These are phyloP conservation scores for Myotis davidii DNA, from an alignment of 2,113 vertebrate species.

Conservation along the genomic window DNA sequence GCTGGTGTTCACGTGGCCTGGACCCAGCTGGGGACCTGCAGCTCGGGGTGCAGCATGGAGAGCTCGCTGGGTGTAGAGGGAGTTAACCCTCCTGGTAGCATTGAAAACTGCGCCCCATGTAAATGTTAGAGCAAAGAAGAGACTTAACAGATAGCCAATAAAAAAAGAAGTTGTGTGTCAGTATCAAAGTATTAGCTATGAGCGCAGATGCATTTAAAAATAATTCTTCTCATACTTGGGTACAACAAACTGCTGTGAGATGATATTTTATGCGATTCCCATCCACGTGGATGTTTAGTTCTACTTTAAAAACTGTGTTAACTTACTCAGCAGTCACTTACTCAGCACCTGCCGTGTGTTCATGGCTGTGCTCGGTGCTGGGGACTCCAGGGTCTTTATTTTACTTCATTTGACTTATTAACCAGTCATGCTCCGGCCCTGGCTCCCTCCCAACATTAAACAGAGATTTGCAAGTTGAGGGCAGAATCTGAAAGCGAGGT, in stretches of 20 bases:
- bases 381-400: neutral
- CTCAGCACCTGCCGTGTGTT: neutral
- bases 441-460: too few species aligned
- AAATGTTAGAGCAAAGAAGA: neutral
- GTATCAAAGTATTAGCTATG: neutral
- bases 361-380: neutral
- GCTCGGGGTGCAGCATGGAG: too few species aligned
- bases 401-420: neutral
- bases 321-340: neutral
- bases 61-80: neutral
- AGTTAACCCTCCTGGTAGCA: neutral
- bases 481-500: too few species aligned
- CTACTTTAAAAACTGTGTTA: neutral
- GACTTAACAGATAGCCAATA: neutral
- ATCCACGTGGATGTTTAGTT: neutral
- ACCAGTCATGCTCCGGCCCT: neutral
- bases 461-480: too few species aligned
- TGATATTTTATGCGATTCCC: neutral
- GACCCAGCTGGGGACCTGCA: neutral
- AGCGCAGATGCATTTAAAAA: neutral
- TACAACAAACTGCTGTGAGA: neutral
- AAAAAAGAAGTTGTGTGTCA: neutral
- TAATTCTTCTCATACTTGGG: neutral
- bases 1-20: neutral
- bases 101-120: neutral